These are phyloP conservation scores for Lynx canadensis DNA, from an alignment of 2,113 vertebrate genomes.

Conservation along the genomic window DNA sequence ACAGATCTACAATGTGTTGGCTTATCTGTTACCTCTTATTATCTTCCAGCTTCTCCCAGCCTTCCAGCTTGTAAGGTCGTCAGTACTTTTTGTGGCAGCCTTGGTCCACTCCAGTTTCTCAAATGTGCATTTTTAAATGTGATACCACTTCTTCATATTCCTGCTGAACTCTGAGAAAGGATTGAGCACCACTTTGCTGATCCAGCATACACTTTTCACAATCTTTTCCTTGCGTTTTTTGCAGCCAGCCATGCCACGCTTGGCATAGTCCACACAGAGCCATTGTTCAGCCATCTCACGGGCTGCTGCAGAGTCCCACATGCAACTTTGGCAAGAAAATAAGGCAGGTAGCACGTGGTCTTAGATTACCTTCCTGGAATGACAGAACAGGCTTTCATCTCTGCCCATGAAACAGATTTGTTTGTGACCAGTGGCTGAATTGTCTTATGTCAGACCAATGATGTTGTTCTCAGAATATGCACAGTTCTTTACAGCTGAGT, in stretches of 20 bases:
- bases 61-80: constrained; percentile 96
- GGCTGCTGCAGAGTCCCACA: constrained; percentile 27
- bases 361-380: neutral
- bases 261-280: constrained; percentile 96
- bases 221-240: constrained; percentile 99
- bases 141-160: constrained; percentile 99
- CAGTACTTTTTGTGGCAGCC: constrained; percentile 96
- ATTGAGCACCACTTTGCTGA: constrained; percentile 96
- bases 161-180: constrained; percentile 97
- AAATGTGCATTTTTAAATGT: constrained; percentile 94
- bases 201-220: constrained; percentile 92
- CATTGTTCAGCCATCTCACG: constrained; percentile 93
- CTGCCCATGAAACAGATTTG: neutral
- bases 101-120: constrained; percentile 96
- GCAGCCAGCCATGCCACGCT: constrained; percentile 95
- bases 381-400: neutral
- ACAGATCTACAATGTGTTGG: constrained; percentile 92
- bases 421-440: neutral
- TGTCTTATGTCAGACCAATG: neutral
- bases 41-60: constrained; percentile 96
- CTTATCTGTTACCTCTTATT: constrained; percentile 93
- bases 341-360: neutral
- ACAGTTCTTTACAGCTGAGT: constrained; percentile 35
- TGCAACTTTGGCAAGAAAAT: neutral
- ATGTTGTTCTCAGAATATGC: neutral